Evolutionary conservation across 2,797 vertebrate genomes (phyloP).

Genomic region (Aphelocoma californica): DNA sequence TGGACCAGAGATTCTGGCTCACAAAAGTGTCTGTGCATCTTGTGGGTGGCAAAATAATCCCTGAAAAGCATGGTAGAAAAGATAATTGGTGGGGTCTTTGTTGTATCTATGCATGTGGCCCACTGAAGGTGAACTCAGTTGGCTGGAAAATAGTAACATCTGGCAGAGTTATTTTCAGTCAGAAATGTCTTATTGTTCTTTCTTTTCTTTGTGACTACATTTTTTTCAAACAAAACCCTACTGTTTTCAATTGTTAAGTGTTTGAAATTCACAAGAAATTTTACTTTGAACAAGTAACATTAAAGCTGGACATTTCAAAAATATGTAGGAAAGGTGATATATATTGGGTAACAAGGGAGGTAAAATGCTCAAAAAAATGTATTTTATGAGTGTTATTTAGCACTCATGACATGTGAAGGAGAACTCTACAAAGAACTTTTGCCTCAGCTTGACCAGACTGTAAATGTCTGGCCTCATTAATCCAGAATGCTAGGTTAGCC

Average conservation of each 20-base stretch:
- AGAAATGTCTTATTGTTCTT: not conserved
- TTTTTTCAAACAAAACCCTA: not conserved
- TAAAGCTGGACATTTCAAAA: not conserved
- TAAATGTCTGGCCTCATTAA: not conserved
- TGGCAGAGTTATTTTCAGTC: not conserved
- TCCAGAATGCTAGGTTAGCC: not conserved
- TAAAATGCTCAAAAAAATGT: not conserved
- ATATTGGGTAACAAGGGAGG: not conserved
- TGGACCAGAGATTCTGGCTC: not conserved
- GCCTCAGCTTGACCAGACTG: not conserved
- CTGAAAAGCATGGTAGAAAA: not conserved
- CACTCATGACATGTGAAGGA: not conserved
- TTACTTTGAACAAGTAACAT: not conserved
- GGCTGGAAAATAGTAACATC: not conserved
- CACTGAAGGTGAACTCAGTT: not conserved
- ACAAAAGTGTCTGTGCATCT: not conserved
- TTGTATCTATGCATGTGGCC: not conserved
- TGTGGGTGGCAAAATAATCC: not conserved
- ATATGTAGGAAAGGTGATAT: not conserved
- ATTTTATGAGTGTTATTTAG: not conserved
- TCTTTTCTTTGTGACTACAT: not conserved
- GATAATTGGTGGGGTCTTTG: not conserved
- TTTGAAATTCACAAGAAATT: not conserved
- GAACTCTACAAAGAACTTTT: not conserved
- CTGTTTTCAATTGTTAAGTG: not conserved